Evolutionary conservation across 1,140 invertebrate genomes (phyloP), one percentile per base, ranked within the genome.

Genomic region (Brachionus asplanchnoidis): DNA sequence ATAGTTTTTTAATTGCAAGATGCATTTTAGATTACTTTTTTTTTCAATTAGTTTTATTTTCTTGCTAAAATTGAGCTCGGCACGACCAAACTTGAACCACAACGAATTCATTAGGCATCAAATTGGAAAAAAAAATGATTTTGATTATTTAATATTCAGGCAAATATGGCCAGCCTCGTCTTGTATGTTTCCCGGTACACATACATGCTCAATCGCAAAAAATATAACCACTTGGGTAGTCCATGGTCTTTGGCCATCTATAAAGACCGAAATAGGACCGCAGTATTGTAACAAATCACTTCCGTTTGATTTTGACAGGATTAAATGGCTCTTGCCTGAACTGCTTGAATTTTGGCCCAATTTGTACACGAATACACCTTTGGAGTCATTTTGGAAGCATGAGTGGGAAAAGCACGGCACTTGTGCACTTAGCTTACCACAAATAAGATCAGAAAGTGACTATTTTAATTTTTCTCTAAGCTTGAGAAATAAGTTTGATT

Each of bases 361-460:
- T 84, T 40, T 84, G 28, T 84, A 53, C 46, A 84, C 60, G 6
- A 82, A 82, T 23, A 73, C 60, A 6, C 42, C 82, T 17, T 53
- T 84, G 14, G 60, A 84, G n/a, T 68, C 60, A 5, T 84, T 84
- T 70, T 84, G 82, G 73, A 73, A 84, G 26, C 82, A 84, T 56
- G 82, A 84, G 26, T 84, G 82, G 82, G 60, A 70, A 60, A 84
- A 84, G 12, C 82, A 84, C 50, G 82, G 82, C 42, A 84, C 82
- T 53, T 84, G 82, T 73, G 60, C 82, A 8, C 20, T 84, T 1
- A 68, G 20, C 9, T 73, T 84, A 44, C 40, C 65, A n/a, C 65
- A 84, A 17, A 75, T 84, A 32, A 14, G 70, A 44, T 17, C n/a
- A 8, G 23, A 84, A 70, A 70, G 32, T 5, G 82, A 84, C 32